phyloP scores from a whole-genome alignment of 2,797 vertebrate genomes.

The Acomys russatus region DNA sequence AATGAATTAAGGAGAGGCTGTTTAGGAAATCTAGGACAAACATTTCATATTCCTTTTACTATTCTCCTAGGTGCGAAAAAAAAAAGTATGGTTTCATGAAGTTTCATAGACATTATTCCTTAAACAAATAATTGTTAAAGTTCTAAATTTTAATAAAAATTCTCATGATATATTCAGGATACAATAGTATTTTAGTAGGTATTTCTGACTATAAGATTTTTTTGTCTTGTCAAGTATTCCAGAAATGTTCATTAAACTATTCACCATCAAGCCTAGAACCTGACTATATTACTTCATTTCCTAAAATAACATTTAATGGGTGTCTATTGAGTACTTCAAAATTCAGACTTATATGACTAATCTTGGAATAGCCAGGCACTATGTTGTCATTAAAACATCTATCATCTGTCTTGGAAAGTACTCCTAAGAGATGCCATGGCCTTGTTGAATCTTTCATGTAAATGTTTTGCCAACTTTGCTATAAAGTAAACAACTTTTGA shows the following conservation, averaged over 20 bases:
- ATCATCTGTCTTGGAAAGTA: slow-evolving; percentile 25
- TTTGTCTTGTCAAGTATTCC: neutral
- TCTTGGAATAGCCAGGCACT: neutral
- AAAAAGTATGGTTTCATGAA: neutral
- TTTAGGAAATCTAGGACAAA: slow-evolving; percentile 27
- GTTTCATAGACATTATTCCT: slow-evolving; percentile 6
- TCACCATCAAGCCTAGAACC: neutral
- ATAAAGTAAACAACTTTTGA: neutral
- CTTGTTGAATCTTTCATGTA: neutral
- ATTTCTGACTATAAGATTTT: neutral
- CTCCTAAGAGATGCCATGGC: neutral
- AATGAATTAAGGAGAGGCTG: neutral
- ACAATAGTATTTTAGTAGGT: neutral
- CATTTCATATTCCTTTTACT: slow-evolving; percentile 5
- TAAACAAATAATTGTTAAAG: neutral
- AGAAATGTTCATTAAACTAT: neutral
- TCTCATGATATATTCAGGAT: neutral
- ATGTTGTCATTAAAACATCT: neutral
- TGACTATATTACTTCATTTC: neutral
- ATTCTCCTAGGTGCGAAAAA: slow-evolving; percentile 29
- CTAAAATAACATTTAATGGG: neutral
- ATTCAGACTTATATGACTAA: neutral
- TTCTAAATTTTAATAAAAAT: slow-evolving; percentile 41
- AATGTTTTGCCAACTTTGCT: neutral
- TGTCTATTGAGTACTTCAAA: neutral